A percentile compares a stretch with the other conserved stretches of the same genome.
Evolutionary conservation across 1,140 invertebrate species (phyloP).

Genomic region (Zaprionus taronus): DNA sequence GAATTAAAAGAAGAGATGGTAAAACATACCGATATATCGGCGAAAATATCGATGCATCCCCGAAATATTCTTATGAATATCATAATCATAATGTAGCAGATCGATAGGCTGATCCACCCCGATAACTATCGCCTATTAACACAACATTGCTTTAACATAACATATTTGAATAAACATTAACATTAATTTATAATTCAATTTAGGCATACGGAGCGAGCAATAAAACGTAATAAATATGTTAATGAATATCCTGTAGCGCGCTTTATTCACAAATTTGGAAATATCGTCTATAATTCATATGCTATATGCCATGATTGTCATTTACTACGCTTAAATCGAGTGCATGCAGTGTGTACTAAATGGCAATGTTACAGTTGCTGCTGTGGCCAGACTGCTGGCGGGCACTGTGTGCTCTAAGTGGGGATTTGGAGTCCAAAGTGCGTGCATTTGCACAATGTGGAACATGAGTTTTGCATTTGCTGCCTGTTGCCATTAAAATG

Average conservation of each 20-base stretch:
- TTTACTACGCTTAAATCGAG: background rate
- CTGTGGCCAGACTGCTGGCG: constrained; percentile 33
- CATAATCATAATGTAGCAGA: background rate
- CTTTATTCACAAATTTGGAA: background rate
- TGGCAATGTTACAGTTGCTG: constrained; percentile 22
- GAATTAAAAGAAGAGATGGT: background rate
- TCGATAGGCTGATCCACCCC: no score
- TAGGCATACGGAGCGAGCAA: no score
- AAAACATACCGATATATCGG: background rate
- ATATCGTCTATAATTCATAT: background rate
- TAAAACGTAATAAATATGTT: no score
- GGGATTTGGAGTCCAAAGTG: constrained; percentile 56
- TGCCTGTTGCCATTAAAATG: constrained; percentile 62
- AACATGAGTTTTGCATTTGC: constrained; percentile 77
- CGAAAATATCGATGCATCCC: background rate
- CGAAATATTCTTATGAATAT: background rate
- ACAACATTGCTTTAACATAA: no score
- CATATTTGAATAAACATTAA: no score
- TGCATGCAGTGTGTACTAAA: constrained; percentile 12
- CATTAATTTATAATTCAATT: no score
- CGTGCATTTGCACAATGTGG: constrained; percentile 64
- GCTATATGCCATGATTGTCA: background rate
- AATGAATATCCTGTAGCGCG: background rate
- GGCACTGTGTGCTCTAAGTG: constrained; percentile 46
- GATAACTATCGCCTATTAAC: no score